Base-by-base conservation (phyloP, 2,113 vertebrate genomes). In the Pandion haliaetus region DNA sequence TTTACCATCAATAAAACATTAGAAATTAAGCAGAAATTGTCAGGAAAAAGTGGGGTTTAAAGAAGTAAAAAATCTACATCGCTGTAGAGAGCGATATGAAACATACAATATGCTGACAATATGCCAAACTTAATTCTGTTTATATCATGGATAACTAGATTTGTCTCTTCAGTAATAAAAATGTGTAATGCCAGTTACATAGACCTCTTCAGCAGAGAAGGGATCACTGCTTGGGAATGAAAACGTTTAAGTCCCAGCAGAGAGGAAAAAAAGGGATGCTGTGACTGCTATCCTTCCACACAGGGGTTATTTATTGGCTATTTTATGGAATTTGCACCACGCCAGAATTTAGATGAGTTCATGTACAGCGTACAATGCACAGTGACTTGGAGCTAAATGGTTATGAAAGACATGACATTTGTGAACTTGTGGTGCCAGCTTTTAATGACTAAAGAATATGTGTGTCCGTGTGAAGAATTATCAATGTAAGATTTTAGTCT, bases 291-390 rank as follows among this genome's bases (percentile, higher is more conserved):
- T 86, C 63, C 67, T 86, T 94, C 88, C 82, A 88, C 65, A 79
- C 55, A 83, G 78, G 40, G 81, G 55, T 95, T 97, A 93, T 92
- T 95, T 95, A 92, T 81, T 92, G 81, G 49, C 29, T 58, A 63
- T 91, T 84, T 57, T 93, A 84, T 78, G 88, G 88, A 88, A 95
- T 93, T 92, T 92, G 85, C 40, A 71, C 67, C 67, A 59, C 1
- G 0, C 34, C 77, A 93, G 91, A 95, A 90, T 95, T 92, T 50
- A 96, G 86, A 94, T 95, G 96, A 97, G 84, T 83, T 91, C 3
- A 17, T 82, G 52, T 90, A 54, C 61, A 63, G 79, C 25, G 34
- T 89, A 86, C 81, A 96, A 72, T 77, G 55, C 85, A 91, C 81
- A 91, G 77, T 78, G 36, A 38, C 83, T 97, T 3, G 28, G 38